Base-by-base conservation (phyloP, 2,113 vertebrate genomes). In the Fregata magnificens region DNA sequence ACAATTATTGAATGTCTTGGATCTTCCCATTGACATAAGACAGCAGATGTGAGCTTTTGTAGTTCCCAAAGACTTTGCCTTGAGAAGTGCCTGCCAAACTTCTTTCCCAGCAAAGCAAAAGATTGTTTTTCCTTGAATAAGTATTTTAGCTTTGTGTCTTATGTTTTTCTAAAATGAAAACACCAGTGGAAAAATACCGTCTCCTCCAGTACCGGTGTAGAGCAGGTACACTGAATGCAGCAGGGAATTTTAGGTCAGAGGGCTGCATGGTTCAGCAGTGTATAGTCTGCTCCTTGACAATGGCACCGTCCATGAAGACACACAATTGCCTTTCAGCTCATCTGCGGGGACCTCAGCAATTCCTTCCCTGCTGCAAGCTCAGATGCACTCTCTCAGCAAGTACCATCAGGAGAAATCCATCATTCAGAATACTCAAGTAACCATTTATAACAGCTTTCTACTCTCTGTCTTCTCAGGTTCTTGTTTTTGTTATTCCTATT, bases 401-500 rank as follows among this genome's bases (percentile, higher is more conserved):
- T 18, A 47, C 24, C n/a, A 32, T 28, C 19, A 59, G n/a, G 14
- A 94, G 44, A 65, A 69, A 96, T 61, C 31, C 44, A 18, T 61
- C 44, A 72, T 61, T 79, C 58, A 80, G 56, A 86, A 87, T 31
- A 72, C 10, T 87, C 24, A n/a, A 73, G 25, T 67, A 86, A 62
- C 5, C 4, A 61, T 82, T 90, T 90, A 9, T 82, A 79, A 91
- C 78, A 96, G 81, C 87, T 97, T 95, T 71, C 53, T 63, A 53
- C 18, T 70, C 63, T 65, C 84, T 81, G 38, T 79, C 20, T 87
- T 95, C 66, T 95, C 93, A 66, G 82, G 76, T 93, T 95, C 87
- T 81, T 95, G 95, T 71, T 96, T 89, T 88, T 82, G 90, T 93
- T 96, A 76, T 79, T 88, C 38, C 36, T 90, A 2, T 49, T 82